phyloP scores from a whole-genome alignment of 2,113 vertebrate species.

The Corythoichthys haematopterus region DNA sequence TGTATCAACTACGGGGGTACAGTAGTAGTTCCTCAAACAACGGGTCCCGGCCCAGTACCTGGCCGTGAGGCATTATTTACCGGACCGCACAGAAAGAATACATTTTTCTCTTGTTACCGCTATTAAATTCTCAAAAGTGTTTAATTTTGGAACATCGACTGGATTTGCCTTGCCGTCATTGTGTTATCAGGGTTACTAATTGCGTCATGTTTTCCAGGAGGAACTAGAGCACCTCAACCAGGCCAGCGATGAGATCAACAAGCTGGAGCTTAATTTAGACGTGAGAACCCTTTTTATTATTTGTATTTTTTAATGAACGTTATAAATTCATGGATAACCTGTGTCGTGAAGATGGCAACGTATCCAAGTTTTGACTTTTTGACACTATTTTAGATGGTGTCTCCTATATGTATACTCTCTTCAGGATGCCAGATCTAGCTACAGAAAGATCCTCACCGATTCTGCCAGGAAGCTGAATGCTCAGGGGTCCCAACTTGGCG shows the following conservation, averaged over 20 bases:
- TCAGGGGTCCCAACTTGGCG: conserved; percentile 82
- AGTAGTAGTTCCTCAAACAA: no score
- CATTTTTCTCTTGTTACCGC: no score
- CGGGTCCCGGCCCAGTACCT: no score
- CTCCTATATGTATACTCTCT: background rate
- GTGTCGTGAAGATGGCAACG: background rate
- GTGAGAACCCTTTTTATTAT: conserved; percentile 64
- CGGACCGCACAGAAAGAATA: no score
- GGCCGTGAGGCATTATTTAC: no score
- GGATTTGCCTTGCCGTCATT: no score
- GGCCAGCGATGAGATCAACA: conserved; percentile 88
- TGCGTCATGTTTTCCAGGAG: conserved; percentile 64
- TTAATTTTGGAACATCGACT: no score
- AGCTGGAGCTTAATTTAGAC: conserved; percentile 84
- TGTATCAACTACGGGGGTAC: no score
- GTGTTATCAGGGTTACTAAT: no score
- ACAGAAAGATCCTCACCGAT: conserved; percentile 85
- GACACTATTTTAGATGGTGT: background rate
- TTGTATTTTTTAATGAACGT: background rate
- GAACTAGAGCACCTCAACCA: conserved; percentile 89
- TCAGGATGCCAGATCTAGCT: conserved; percentile 86
- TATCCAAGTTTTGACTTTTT: background rate
- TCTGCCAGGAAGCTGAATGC: conserved; percentile 84
- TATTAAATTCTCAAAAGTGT: no score
- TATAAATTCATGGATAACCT: background rate